Conservation (phyloP, 2,113 vertebrate species). For the Python bivittatus region DNA sequence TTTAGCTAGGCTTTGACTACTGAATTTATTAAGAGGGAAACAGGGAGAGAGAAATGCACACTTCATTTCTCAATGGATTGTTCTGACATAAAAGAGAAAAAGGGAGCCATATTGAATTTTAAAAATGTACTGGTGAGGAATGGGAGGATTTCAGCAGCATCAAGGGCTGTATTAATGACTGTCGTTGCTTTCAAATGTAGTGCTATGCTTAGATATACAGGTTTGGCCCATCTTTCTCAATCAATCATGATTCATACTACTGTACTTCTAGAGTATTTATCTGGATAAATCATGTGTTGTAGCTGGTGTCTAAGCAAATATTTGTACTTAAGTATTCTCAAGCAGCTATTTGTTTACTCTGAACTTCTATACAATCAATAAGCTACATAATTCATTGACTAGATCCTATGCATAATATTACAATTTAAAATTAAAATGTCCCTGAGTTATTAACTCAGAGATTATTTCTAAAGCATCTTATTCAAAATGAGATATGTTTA, state of each 20-base stretch:
- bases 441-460: background rate
- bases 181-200: slow-evolving; percentile 43
- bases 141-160: slow-evolving; percentile 34
- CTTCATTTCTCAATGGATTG: background rate
- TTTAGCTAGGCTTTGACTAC: background rate
- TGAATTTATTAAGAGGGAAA: background rate
- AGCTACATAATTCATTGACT: slow-evolving; percentile 16
- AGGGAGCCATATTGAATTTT: slow-evolving; percentile 27
- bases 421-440: slow-evolving; percentile 16
- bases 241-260: slow-evolving; percentile 10
- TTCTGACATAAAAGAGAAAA: background rate
- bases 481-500: background rate
- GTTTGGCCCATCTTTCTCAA: background rate
- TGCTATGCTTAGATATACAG: slow-evolving; percentile 42
- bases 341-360: background rate
- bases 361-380: background rate
- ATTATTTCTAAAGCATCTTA: background rate
- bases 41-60: background rate
- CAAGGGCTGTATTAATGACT: slow-evolving; percentile 35
- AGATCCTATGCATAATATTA: background rate
- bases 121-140: slow-evolving; percentile 43
- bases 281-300: background rate
- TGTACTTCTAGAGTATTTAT: background rate
- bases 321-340: slow-evolving; percentile 27
- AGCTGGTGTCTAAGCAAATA: slow-evolving; percentile 11